Base-by-base conservation (phyloP, 2,797 vertebrate species). In the Rachycentron canadum region DNA sequence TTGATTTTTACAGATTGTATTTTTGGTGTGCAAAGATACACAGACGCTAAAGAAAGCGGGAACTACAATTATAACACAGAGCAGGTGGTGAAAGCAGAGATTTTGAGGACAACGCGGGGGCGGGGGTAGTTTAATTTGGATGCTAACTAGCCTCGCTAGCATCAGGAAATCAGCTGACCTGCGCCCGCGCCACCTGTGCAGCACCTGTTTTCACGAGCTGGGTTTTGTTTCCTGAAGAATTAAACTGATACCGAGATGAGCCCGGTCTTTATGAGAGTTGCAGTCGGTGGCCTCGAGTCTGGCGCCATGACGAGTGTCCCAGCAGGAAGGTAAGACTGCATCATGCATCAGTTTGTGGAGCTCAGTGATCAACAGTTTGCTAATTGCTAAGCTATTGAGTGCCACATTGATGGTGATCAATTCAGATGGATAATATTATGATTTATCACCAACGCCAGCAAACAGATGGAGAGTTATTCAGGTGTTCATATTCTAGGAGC, bases 391-490 rank as follows among this genome's bases (percentile, higher is more conserved):
- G 6, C 1, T 7, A 30, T 2, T 28, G 23, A 59, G 3, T 23
- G 52, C 19, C 36, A n/a, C 19, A 61, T 17, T 40, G 5, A 4
- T 0, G 10, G 23, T 17, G 50, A 32, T 76, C 10, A n/a, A 21
- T 73, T 32, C n/a, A 12, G n/a, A 63, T 50, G n/a, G 5, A 57
- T 6, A 47, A 57, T 1, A 50, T 32, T 12, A 28, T 61, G 38
- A 38, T 71, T 60, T 26, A 0, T 25, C 3, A 36, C 17, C 11
- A 6, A 34, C 47, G 34, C 19, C 11, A 14, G 14, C 43, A 50
- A 34, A 45, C 64, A 38, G 32, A 23, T 45, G 19, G 25, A 57
- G n/a, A 40, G 53, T 34, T 69, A 53, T 53, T 64, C 38, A 47
- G 62, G 52, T 72, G 53, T 50, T 17, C 16, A 5, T 1, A n/a